Percentiles rank a stretch among this genome's conserved stretches.
phyloP scores from a whole-genome alignment of 2,797 vertebrate species.

The Halcyon badia region DNA sequence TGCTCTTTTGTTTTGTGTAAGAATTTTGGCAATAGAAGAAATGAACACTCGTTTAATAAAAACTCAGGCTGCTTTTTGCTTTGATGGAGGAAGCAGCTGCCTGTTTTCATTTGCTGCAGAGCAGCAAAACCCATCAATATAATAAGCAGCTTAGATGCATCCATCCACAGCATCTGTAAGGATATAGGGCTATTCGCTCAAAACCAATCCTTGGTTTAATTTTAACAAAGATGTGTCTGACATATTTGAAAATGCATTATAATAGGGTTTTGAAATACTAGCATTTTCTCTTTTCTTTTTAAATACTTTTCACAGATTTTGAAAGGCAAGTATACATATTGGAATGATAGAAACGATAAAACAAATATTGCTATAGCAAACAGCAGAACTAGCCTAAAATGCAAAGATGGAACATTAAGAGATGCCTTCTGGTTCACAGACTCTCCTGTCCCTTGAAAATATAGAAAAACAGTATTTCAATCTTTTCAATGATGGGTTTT shows the following conservation, averaged over 20 bases:
- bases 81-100: conserved; percentile 93
- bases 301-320: conserved; percentile 80
- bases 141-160: conserved; percentile 99
- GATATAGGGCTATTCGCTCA: conserved; percentile 93
- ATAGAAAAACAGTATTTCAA: not conserved
- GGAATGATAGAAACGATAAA: conserved; percentile 76
- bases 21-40: conserved; percentile 98
- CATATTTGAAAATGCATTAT: conserved; percentile 87
- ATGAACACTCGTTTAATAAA: conserved; percentile 99
- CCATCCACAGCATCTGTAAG: conserved; percentile 89
- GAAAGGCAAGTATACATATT: conserved; percentile 73
- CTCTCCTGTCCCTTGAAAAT: conserved; percentile 49
- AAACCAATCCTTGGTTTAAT: conserved; percentile 93
- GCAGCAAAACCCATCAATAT: conserved; percentile 98
- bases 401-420: conserved; percentile 48
- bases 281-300: conserved; percentile 81
- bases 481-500: conserved; percentile 21
- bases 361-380: conserved; percentile 59
- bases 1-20: conserved; percentile 91
- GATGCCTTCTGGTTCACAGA: conserved; percentile 24
- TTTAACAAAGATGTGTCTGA: conserved; percentile 89
- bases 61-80: conserved; percentile 94
- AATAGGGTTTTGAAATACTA: conserved; percentile 81
- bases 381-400: conserved; percentile 61
- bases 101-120: conserved; percentile 89